Base-by-base conservation (phyloP, 2,113 vertebrate genomes). In the Murina feae region DNA sequence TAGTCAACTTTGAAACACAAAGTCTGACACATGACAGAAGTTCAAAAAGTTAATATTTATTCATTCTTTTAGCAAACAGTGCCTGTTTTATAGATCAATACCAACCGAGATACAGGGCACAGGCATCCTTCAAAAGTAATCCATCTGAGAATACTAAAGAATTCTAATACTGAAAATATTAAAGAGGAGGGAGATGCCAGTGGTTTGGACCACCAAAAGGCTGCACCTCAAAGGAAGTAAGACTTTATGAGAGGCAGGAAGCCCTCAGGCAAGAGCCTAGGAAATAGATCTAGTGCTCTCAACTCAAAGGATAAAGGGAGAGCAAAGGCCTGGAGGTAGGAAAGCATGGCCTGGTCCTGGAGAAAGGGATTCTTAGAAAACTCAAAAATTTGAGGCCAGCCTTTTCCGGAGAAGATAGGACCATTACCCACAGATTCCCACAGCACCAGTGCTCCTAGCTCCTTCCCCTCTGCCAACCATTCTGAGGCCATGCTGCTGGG, bases 1-100 rank as follows among this genome's bases (percentile, higher is more conserved):
- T 63, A 79, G 8, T 80, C 83, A 94, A 37, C 32, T 87, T 65
- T 87, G 78, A 93, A 93, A 87, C 32, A 80, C 55, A 86, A 58
- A 51, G 47, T 23, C 60, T 90, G 74, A 81, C 42, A 44, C 7
- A 25, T 51, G 11, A 51, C 11, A 44, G 51, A 47, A 76, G 32
- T 39, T 75, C 21, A 51, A 72, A 90, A 84, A 87, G 30, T 32
- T 51, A 90, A 11, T 66, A 32, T 80, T 47, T 71, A 21, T 83
- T 74, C 25, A 51, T 84, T 85, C 88, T 85, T 95, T 89, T 49
- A 71, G 76, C 47, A 37, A 47, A 74, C 44, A 55, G n/a, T 66
- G 32, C 14, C 37, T 9, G 20, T 53, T 74, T 69, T 84, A 76
- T 4, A 69, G 69, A 86, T 63, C 51, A 86, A 71, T 18, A 60